Percentiles rank a stretch among this genome's conserved stretches.
phyloP scores from a whole-genome alignment of 2,113 vertebrate species.

The Pseudonaja textilis region DNA sequence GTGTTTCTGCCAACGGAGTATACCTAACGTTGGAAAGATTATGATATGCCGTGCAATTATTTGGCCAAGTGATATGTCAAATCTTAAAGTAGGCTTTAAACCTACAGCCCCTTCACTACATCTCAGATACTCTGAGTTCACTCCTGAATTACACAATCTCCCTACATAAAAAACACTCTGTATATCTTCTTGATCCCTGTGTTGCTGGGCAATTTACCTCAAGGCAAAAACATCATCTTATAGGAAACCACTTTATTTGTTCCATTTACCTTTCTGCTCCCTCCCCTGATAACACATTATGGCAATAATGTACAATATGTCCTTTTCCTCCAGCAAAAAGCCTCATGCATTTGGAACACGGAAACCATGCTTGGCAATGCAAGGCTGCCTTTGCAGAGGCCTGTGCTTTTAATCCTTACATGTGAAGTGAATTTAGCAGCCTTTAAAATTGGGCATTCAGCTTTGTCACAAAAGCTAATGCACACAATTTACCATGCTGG shows the following conservation, averaged over 20 bases:
- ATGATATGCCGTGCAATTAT: neutral
- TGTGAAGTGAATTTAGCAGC: neutral
- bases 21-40: neutral
- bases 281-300: neutral
- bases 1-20: neutral
- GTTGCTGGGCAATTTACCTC: neutral
- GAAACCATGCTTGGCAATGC: neutral
- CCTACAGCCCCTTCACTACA: neutral
- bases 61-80: neutral
- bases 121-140: neutral
- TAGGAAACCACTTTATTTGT: constrained; percentile 14
- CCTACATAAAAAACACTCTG: neutral
- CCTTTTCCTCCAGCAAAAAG: neutral
- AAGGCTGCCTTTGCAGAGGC: constrained; percentile 17
- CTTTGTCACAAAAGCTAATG: constrained; percentile 14
- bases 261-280: neutral
- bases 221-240: neutral
- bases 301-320: neutral
- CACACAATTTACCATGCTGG: neutral
- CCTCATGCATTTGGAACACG: neutral
- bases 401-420: constrained; percentile 16
- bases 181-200: neutral
- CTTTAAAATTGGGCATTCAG: neutral
- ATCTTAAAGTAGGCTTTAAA: neutral
- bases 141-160: constrained; percentile 1